A percentile compares a stretch with the other conserved stretches of the same genome.
phyloP scores from a whole-genome alignment of 2,888 invertebrate genomes.

The Mechanitis messenoides region DNA sequence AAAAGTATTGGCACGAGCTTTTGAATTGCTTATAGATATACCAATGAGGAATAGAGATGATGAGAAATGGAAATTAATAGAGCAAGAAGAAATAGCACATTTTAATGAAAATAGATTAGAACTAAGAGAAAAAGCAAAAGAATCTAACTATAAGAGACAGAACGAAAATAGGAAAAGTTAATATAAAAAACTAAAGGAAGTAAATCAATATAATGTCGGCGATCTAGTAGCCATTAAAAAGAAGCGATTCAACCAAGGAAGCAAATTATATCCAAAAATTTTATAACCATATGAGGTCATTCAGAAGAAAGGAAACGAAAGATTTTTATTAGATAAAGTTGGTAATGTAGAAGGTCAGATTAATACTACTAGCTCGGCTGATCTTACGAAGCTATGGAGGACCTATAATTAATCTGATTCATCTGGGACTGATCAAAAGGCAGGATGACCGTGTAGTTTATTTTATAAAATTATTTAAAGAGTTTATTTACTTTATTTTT shows the following conservation, averaged over 20 bases:
- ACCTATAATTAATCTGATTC: neutral
- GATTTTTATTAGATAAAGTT: slow-evolving; percentile 27
- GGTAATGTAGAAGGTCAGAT: slow-evolving; percentile 14
- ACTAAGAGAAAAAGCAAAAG: too few relatives aligned
- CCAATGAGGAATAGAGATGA: slow-evolving; percentile 29
- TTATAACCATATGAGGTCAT: slow-evolving; percentile 29
- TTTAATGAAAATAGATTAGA: too few relatives aligned
- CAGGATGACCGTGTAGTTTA: slow-evolving; percentile 1
- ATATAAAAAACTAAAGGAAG: slow-evolving; percentile 14
- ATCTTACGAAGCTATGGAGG: neutral
- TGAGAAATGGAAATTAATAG: slow-evolving; percentile 25
- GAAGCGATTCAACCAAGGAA: slow-evolving; percentile 29
- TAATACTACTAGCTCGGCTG: slow-evolving; percentile 3
- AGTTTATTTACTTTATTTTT: too few relatives aligned
- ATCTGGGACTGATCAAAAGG: neutral
- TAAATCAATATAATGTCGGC: slow-evolving; percentile 23
- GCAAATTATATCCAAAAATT: slow-evolving; percentile 30
- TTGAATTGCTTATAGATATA: slow-evolving; percentile 23
- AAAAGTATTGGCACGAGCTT: slow-evolving; percentile 28
- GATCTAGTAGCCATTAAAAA: slow-evolving; percentile 34
- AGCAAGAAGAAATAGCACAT: slow-evolving; percentile 24
- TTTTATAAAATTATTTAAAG: too few relatives aligned
- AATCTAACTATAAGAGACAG: too few relatives aligned
- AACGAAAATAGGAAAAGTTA: too few relatives aligned
- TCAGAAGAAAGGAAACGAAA: slow-evolving; percentile 22